Conservation (phyloP, 2,888 invertebrate species). For the Gastrophysa polygoni region DNA sequence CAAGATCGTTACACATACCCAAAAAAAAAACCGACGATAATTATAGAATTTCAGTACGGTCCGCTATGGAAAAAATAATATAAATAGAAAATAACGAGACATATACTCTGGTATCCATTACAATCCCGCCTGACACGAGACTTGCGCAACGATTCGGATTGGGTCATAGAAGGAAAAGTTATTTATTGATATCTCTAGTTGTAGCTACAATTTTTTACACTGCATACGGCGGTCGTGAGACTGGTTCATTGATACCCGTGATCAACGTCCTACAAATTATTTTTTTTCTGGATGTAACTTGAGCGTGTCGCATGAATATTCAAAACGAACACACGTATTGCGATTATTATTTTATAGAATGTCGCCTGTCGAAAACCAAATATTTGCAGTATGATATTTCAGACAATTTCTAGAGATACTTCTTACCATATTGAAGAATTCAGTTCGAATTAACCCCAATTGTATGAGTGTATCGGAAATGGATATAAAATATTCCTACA, state of each 20-base stretch:
- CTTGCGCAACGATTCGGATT: conserved; percentile 18
- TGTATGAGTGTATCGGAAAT: too few species aligned
- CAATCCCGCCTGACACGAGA: conserved; percentile 6
- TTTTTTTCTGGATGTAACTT: background rate
- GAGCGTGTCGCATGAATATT: background rate
- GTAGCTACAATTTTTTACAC: conserved; percentile 20
- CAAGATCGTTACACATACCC: background rate
- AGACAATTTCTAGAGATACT: too few species aligned
- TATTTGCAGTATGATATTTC: too few species aligned
- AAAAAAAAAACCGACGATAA: background rate
- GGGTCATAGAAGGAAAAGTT: conserved; percentile 30
- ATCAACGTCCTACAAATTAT: background rate
- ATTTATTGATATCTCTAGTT: conserved; percentile 14
- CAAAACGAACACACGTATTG: background rate
- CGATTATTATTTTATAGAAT: too few species aligned
- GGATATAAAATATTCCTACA: too few species aligned
- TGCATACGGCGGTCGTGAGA: background rate
- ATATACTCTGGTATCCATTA: too few species aligned
- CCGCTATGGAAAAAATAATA: background rate
- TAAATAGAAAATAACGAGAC: background rate
- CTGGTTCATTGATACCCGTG: background rate
- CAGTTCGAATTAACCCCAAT: too few species aligned
- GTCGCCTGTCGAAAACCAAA: too few species aligned
- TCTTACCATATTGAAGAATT: too few species aligned
- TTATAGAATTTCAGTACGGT: background rate